These are phyloP conservation scores for Xyrichtys novacula DNA, from an alignment of 2,797 vertebrate genomes.

Conservation along the genomic window DNA sequence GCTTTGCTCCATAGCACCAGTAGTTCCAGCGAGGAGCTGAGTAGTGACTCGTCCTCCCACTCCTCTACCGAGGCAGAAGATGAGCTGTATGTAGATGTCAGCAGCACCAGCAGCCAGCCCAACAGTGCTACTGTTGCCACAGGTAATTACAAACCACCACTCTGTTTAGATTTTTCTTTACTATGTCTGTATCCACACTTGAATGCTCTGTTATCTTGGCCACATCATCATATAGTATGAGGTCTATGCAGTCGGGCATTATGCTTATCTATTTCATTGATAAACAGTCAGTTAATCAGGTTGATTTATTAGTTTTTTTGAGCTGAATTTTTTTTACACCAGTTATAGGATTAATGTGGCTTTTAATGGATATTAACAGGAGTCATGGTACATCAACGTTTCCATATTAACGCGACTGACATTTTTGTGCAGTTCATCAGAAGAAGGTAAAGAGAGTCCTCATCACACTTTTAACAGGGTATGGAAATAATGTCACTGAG, in stretches of 20 bases:
- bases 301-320: no score
- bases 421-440: background rate
- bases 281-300: background rate
- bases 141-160: constrained; percentile 83
- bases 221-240: background rate
- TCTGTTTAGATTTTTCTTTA: constrained; percentile 4
- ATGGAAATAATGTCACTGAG: constrained; percentile 4
- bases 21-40: constrained; percentile 96
- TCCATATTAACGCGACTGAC: background rate
- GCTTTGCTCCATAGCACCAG: constrained; percentile 95
- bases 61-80: constrained; percentile 96
- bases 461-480: background rate
- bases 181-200: background rate
- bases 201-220: background rate
- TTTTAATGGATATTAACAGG: background rate
- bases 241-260: no score
- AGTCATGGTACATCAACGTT: constrained; percentile 3
- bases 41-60: constrained; percentile 92
- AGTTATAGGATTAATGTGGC: no score
- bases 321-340: background rate
- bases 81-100: constrained; percentile 95
- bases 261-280: background rate
- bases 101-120: constrained; percentile 93
- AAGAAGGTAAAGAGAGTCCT: background rate
- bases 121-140: constrained; percentile 90